These are phyloP conservation scores for Pristionchus japonicus DNA, from an alignment of 2,888 invertebrate genomes.

Conservation along the genomic window DNA sequence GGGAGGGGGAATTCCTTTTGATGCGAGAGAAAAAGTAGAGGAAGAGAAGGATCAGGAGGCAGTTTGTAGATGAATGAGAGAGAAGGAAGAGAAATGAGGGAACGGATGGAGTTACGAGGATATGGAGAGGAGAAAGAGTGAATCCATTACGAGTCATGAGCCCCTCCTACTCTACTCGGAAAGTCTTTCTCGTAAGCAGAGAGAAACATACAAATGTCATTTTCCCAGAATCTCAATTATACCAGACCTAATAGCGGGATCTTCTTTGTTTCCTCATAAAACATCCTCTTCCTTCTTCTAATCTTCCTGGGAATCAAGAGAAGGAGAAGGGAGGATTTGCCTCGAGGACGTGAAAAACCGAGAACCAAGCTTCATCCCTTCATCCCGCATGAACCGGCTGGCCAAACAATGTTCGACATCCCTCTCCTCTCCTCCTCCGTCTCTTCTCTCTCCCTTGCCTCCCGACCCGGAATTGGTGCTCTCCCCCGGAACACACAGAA, in stretches of 20 bases:
- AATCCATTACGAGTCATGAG: slow-evolving; percentile 1
- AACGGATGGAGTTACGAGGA: neutral
- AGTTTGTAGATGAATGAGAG: neutral
- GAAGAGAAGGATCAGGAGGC: neutral
- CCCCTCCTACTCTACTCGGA: neutral
- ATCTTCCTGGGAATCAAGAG: neutral
- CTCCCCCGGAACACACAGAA: neutral
- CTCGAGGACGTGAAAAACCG: neutral
- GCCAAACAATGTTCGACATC: slow-evolving; percentile 8
- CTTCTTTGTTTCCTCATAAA: neutral
- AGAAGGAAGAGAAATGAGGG: neutral
- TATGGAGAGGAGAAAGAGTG: neutral
- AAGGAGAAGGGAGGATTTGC: neutral
- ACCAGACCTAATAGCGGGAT: neutral
- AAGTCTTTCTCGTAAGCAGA: neutral
- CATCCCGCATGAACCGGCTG: neutral
- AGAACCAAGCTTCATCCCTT: neutral
- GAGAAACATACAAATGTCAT: neutral
- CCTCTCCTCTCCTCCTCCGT: neutral
- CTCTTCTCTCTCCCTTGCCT: neutral
- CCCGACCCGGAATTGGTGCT: neutral
- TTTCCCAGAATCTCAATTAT: neutral
- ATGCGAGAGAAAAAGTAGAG: neutral
- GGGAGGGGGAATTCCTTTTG: neutral
- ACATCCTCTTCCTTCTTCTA: neutral